Evolutionary conservation across 64 coral and sea anemone genomes (phyloP).

Genomic region (Hydrozoanthus tunicans): DNA sequence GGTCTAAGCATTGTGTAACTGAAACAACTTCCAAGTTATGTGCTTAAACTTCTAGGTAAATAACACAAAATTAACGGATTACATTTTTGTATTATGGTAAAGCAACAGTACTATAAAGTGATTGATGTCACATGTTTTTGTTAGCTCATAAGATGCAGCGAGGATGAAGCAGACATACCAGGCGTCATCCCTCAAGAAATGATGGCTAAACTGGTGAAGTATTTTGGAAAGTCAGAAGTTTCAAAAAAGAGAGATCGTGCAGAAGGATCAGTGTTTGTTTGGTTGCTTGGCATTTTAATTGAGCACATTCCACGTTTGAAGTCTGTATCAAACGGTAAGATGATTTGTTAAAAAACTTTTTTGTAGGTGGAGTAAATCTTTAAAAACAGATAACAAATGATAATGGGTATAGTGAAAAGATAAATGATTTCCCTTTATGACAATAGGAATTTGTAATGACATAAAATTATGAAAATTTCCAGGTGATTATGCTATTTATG

Average conservation of each 20-base stretch:
- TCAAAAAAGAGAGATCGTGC: slow-evolving; percentile 32
- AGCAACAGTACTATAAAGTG: not conserved
- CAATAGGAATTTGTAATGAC: too few relatives aligned
- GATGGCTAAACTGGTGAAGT: slow-evolving; percentile 26
- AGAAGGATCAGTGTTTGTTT: slow-evolving; percentile 63
- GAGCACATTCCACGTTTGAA: slow-evolving; percentile 35
- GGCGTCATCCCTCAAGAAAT: not conserved
- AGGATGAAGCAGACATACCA: not conserved
- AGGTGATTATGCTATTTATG: too few relatives aligned
- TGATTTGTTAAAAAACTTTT: not conserved
- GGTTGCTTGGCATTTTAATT: slow-evolving; percentile 61
- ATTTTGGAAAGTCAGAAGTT: slow-evolving; percentile 43
- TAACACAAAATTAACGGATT: too few relatives aligned
- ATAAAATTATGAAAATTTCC: too few relatives aligned
- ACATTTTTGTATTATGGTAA: not conserved
- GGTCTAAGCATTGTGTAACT: not conserved
- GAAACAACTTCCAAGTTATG: too few relatives aligned
- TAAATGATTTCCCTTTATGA: too few relatives aligned
- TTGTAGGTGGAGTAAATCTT: too few relatives aligned
- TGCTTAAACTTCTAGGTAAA: too few relatives aligned
- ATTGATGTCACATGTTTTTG: not conserved
- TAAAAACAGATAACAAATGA: too few relatives aligned
- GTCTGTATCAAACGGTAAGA: slow-evolving; percentile 46
- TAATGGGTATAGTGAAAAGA: too few relatives aligned
- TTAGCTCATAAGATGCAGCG: slow-evolving; percentile 10